phyloP scores from a whole-genome alignment of 1,140 invertebrate species.

The Tetragonula clypearis region DNA sequence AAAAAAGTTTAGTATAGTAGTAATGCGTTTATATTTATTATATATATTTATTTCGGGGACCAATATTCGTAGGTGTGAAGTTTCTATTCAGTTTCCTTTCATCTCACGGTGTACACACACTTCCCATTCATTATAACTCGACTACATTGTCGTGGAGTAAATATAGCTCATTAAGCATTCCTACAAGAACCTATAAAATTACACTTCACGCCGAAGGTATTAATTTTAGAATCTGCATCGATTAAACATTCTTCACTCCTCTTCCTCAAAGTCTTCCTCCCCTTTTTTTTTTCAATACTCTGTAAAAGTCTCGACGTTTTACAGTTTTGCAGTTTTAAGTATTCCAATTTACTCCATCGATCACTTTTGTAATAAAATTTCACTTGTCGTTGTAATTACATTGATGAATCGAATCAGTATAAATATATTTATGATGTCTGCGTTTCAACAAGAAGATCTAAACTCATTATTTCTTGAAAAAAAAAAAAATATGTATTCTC shows the following conservation, averaged over 20 bases:
- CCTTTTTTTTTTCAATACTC: not conserved
- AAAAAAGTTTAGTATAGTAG: not conserved
- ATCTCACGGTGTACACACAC: not conserved
- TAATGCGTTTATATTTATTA: not conserved
- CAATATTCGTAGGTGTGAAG: not conserved
- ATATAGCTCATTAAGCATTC: constrained; percentile 3
- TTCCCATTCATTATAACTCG: not conserved
- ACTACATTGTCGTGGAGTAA: not conserved
- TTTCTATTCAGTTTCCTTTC: not conserved
- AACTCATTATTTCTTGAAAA: not conserved
- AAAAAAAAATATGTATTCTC: not conserved
- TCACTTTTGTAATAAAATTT: not conserved
- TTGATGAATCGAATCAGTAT: not conserved
- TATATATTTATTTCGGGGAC: not conserved
- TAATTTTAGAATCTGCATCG: not conserved
- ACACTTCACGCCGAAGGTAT: not conserved
- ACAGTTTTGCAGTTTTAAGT: not conserved
- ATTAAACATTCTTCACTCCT: not conserved
- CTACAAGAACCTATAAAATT: not conserved
- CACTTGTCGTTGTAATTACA: not conserved
- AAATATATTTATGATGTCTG: not conserved
- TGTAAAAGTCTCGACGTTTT: not conserved
- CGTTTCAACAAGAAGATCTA: not conserved
- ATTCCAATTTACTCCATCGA: not conserved
- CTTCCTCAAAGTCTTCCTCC: not conserved